Base-by-base conservation (phyloP, 2,888 invertebrate species). In the Resseliella maxima region DNA sequence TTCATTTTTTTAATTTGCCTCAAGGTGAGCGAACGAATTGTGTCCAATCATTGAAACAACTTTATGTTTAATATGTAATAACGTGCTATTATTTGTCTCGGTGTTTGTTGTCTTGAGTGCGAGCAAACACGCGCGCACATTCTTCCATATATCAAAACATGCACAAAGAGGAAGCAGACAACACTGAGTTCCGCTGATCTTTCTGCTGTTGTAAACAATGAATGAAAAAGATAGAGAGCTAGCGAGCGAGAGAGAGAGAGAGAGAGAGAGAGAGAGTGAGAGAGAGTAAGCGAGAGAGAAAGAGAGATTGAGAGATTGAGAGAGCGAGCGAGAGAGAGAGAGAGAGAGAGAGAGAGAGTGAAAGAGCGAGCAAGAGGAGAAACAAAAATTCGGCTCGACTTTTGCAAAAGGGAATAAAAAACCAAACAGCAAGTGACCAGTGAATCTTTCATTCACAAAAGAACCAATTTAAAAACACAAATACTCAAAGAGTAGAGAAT, bases 41-140 rank as follows among this genome's bases (percentile, higher is more conserved):
- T 72, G 72, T 31, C 31, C 72, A 72, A 72, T 72, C 10, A 72
- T 72, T 72, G 72, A 35, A 31, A 10, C 72, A 72, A 72, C 72
- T 72, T 59, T 72, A 72, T 31, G 72, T 15, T 72, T 35, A 72
- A 72, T 72, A 72, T 72, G 35, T 72, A 72, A 72, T 72, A 72
- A 72, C 31, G 2, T 27, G 31, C 31, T 72, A 72, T 35, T 72
- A 72, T 72, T 72, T 72, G 31, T 72, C 72, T 59, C 59, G 27
- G 12, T 59, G 12, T 18, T 59, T 24, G n/a, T 12, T n/a, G 2
- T 59, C 27, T 24, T 59, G n/a, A n/a, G 45, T 12, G 45, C 45
- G 45, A 45, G 45, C 45, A 45, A 45, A 45, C 5, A 45, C 45
- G 45, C 5, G n/a, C n/a, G n/a, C n/a, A n/a, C n/a, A n/a, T n/a